Evolutionary conservation across 2,888 invertebrate species (phyloP).

Genomic region (Hofmannophila pseudospretella): DNA sequence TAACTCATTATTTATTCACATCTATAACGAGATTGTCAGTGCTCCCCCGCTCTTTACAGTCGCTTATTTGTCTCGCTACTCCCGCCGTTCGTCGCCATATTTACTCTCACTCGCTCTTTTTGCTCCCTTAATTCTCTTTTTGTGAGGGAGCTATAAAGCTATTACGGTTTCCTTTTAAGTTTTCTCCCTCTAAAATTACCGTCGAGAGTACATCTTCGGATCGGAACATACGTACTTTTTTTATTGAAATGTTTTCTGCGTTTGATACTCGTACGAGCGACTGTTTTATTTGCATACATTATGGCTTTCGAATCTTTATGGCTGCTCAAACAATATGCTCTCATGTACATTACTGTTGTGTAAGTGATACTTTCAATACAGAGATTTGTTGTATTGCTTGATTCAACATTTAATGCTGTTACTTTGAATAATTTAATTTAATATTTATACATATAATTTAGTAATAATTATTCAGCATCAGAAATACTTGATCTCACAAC

Average conservation of each 20-base stretch:
- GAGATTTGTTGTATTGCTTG: neutral
- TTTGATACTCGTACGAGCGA: slow-evolving; percentile 22
- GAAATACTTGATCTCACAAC: too few relatives aligned
- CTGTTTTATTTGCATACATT: slow-evolving; percentile 38
- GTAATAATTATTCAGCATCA: too few relatives aligned
- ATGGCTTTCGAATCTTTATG: slow-evolving; percentile 30
- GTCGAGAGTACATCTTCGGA: slow-evolving; percentile 16
- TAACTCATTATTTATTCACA: slow-evolving; percentile 75
- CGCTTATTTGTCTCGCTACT: slow-evolving; percentile 41
- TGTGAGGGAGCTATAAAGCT: slow-evolving; percentile 47
- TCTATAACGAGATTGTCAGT: slow-evolving; percentile 73
- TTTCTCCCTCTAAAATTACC: slow-evolving; percentile 30
- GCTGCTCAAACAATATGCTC: slow-evolving; percentile 15
- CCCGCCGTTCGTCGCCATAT: slow-evolving; percentile 44
- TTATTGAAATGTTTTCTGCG: slow-evolving; percentile 35
- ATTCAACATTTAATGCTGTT: too few relatives aligned
- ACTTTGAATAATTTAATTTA: too few relatives aligned
- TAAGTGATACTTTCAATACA: neutral
- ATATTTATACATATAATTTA: too few relatives aligned
- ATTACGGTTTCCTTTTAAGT: slow-evolving; percentile 47
- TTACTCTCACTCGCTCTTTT: slow-evolving; percentile 53
- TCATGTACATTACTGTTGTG: slow-evolving; percentile 1
- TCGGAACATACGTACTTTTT: slow-evolving; percentile 24
- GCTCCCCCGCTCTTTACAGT: slow-evolving; percentile 42
- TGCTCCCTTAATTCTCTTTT: slow-evolving; percentile 52